Conservation (phyloP, 37 sponge, comb jelly and placozoan species). For the Tethya wilhelma region DNA sequence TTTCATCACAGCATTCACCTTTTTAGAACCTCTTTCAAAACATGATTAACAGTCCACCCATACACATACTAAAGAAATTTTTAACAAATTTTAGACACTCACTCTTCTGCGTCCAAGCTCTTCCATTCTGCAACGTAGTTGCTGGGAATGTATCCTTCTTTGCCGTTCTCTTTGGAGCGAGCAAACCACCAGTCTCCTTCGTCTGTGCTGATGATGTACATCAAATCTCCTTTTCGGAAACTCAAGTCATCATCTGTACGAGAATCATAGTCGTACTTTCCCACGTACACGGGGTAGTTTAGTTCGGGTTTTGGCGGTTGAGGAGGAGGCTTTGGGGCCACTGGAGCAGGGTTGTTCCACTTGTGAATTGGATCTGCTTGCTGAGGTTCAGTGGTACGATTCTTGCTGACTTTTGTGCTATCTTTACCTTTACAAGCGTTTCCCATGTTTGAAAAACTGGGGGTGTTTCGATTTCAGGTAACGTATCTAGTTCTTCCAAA, state of each 20-base stretch:
- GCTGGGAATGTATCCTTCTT: conserved; percentile 95
- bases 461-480: background rate
- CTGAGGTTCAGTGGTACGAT: no score
- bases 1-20: no score
- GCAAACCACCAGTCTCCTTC: conserved; percentile 99
- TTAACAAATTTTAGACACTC: no score
- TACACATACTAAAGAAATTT: no score
- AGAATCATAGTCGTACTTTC: conserved; percentile 96
- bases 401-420: no score
- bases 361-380: no score
- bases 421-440: background rate
- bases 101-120: conserved; percentile 98
- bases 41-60: no score
- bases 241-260: conserved; percentile 93
- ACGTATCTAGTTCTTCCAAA: no score
- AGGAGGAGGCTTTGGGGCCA: background rate
- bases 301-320: conserved; percentile 26
- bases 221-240: conserved; percentile 90
- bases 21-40: no score
- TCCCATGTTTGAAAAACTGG: background rate
- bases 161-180: conserved; percentile 68
- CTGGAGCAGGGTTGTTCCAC: no score
- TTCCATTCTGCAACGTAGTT: conserved; percentile 95
- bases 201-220: conserved; percentile 91
- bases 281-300: conserved; percentile 80